Evolutionary conservation across 1,140 invertebrate genomes (phyloP), one percentile per base, ranked within the genome.

Genomic region (Coboldia fuscipes): DNA sequence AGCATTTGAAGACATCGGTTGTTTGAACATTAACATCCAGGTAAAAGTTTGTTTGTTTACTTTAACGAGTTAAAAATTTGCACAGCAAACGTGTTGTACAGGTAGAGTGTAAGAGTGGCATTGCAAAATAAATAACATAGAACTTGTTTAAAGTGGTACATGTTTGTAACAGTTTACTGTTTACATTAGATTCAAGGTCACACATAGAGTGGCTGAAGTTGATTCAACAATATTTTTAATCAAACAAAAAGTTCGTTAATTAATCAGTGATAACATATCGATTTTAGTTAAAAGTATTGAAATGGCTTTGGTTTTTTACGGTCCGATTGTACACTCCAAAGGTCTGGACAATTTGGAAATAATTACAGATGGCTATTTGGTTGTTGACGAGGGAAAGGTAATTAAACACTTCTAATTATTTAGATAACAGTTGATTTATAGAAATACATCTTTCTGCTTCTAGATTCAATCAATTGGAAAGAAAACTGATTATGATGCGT

Each of bases 261-360:
- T 7, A 23, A 6, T 23, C 12, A 12, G 12, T 12, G 12, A 7
- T 23, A 7, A 12, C 12, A 12, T 23, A 23, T 23, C 12, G 6
- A 23, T 12, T 23, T 6, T 7, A 7, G 6, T 6, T 23, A 23
- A 23, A 7, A 7, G 6, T 23, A 23, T 23, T 7, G 12, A 23
- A 12, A 7, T 12, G 22, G 12, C 22, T 23, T 12, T 23, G 12
- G 12, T 7, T 23, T 12, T 7, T 23, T 23, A 23, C 22, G 51
- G 51, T 22, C 44, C 44, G 22, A 45, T 54, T 27, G 32, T 54
- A 10, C 46, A 54, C 21, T 44, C 48, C 0, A 51, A 48, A 34
- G 47, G 48, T 10, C 42, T 54, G 2, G 31, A 45, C 32, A 48
- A 51, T 23, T 50, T 53, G 15, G 50, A 51, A 24, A 27, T 45